These are phyloP conservation scores for Chaenocephalus aceratus DNA, from an alignment of 2,113 vertebrate genomes.

Conservation along the genomic window DNA sequence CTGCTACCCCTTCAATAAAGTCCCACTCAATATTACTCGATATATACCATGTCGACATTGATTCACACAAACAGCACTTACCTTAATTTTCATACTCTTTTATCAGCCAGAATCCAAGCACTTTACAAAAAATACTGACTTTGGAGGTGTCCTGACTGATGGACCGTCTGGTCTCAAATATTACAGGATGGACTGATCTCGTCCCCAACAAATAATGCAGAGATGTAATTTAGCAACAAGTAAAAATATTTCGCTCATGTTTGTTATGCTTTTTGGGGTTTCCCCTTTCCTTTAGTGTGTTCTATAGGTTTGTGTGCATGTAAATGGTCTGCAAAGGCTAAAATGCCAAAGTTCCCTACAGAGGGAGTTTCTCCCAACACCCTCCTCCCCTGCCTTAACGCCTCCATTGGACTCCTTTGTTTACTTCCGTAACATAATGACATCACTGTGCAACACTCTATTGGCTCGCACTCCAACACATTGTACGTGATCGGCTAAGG, in stretches of 20 bases:
- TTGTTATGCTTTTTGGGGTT: no score
- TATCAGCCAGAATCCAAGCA: neutral
- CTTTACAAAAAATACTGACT: neutral
- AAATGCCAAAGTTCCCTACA: no score
- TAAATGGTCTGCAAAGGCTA: no score
- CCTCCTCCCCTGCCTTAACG: no score
- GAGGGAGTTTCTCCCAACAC: no score
- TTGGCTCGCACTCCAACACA: no score
- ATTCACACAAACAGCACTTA: slow-evolving; percentile 32
- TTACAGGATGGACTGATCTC: neutral
- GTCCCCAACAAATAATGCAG: neutral
- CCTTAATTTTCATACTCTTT: neutral
- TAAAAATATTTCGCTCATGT: neutral
- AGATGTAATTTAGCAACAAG: neutral
- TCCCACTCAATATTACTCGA: slow-evolving; percentile 41
- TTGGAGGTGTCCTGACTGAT: neutral
- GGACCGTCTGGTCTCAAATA: slow-evolving; percentile 32
- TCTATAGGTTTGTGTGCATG: no score
- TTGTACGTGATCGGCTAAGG: no score
- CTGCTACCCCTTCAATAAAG: slow-evolving; percentile 60
- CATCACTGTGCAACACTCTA: no score
- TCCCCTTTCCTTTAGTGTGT: no score
- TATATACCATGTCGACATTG: slow-evolving; percentile 33
- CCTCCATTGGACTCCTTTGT: no score
- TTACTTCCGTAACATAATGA: no score